A percentile compares a stretch with the other conserved stretches of the same genome.
phyloP scores from a whole-genome alignment of 2,888 invertebrate genomes.

The Acleris holmiana region DNA sequence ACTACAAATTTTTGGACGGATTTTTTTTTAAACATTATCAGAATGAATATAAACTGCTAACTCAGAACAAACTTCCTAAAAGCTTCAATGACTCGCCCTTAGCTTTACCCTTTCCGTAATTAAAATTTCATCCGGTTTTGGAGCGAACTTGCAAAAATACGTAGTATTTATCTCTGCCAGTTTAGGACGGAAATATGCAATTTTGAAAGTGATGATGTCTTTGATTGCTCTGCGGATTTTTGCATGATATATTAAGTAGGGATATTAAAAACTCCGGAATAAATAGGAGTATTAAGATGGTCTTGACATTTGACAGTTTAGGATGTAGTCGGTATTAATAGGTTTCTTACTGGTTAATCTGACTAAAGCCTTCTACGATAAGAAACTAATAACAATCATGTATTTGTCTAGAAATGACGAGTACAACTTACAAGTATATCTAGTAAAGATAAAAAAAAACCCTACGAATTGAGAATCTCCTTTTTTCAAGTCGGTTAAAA shows the following conservation, averaged over 20 bases:
- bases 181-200: conserved; percentile 12
- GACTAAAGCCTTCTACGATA: no score
- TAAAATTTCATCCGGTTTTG: not conserved
- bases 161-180: not conserved
- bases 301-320: not conserved
- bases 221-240: not conserved
- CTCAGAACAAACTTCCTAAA: not conserved
- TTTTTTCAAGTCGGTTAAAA: no score
- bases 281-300: not conserved
- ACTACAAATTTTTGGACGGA: no score
- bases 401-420: no score
- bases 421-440: no score
- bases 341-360: no score
- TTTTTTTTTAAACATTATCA: no score
- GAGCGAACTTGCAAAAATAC: conserved; percentile 11
- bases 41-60: no score
- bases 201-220: conserved; percentile 11
- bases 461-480: no score
- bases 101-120: conserved; percentile 11
- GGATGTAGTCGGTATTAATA: no score
- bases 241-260: not conserved
- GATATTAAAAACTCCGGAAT: not conserved
- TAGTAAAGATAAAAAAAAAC: no score
- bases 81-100: not conserved
- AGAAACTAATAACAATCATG: no score